A percentile compares a stretch with the other conserved stretches of the same genome.
phyloP scores from a whole-genome alignment of 2,113 vertebrate genomes.

The Alosa alosa region DNA sequence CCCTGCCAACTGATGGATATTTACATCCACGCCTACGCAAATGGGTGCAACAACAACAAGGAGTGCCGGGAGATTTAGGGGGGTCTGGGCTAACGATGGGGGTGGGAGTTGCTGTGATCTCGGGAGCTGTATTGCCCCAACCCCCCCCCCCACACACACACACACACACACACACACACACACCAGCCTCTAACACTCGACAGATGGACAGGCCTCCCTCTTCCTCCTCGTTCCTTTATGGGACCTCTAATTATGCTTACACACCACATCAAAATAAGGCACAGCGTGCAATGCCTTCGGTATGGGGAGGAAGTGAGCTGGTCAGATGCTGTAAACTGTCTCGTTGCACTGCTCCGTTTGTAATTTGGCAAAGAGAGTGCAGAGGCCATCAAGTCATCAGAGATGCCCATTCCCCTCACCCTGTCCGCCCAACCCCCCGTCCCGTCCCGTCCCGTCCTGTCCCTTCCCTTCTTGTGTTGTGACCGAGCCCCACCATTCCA shows the following conservation, averaged over 20 bases:
- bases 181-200: conserved; percentile 59
- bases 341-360: conserved; percentile 57
- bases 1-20: conserved; percentile 44
- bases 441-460: background rate
- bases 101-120: conserved; percentile 36
- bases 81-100: conserved; percentile 17
- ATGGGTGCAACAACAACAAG: conserved; percentile 45
- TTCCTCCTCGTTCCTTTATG: conserved; percentile 54
- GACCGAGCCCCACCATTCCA: background rate
- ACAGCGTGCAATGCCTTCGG: conserved; percentile 70
- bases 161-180: too few species aligned
- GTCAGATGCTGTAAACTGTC: conserved; percentile 68
- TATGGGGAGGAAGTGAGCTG: conserved; percentile 66
- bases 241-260: conserved; percentile 75
- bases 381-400: conserved; percentile 57
- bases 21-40: conserved; percentile 49
- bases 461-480: background rate
- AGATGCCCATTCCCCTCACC: conserved; percentile 48
- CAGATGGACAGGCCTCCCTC: conserved; percentile 70
- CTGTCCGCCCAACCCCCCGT: conserved; percentile 39
- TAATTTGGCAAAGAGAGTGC: conserved; percentile 60
- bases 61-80: conserved; percentile 8
- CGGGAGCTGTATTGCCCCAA: background rate
- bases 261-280: conserved; percentile 69
- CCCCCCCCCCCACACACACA: conserved; percentile 35